phyloP scores from a whole-genome alignment of 2,797 vertebrate genomes.

The Chloroceryle inda region DNA sequence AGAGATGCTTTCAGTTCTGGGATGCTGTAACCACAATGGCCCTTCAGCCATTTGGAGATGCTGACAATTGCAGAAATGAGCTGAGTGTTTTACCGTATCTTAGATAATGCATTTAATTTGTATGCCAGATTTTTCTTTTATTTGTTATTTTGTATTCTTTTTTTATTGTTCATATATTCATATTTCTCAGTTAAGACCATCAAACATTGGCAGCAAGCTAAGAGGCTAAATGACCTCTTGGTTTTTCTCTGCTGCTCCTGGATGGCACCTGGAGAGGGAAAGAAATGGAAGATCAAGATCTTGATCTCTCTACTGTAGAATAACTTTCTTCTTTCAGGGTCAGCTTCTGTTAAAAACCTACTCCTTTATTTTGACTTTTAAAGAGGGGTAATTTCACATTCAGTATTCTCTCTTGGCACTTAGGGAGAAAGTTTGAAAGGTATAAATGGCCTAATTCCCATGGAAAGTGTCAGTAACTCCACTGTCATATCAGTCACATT shows the following conservation, averaged over 20 bases:
- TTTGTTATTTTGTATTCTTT: neutral
- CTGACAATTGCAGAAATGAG: neutral
- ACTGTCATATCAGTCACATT: neutral
- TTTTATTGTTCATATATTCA: neutral
- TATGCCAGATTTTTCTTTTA: neutral
- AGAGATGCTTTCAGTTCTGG: neutral
- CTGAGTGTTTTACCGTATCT: neutral
- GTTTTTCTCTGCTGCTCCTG: neutral
- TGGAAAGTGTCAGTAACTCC: neutral
- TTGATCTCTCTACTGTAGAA: neutral
- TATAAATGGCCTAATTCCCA: constrained; percentile 10
- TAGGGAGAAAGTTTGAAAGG: neutral
- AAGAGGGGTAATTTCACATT: neutral
- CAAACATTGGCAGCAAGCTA: neutral
- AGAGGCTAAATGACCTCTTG: neutral
- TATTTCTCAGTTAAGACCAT: neutral
- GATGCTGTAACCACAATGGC: neutral
- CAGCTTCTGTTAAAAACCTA: neutral
- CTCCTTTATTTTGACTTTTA: neutral
- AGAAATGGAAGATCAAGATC: neutral
- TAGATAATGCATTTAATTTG: neutral
- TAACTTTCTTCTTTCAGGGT: neutral
- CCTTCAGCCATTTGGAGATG: neutral
- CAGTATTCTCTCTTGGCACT: neutral
- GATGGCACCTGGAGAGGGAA: neutral